Evolutionary conservation across 2,888 invertebrate species (phyloP).

Genomic region (Drosophila quinaria): DNA sequence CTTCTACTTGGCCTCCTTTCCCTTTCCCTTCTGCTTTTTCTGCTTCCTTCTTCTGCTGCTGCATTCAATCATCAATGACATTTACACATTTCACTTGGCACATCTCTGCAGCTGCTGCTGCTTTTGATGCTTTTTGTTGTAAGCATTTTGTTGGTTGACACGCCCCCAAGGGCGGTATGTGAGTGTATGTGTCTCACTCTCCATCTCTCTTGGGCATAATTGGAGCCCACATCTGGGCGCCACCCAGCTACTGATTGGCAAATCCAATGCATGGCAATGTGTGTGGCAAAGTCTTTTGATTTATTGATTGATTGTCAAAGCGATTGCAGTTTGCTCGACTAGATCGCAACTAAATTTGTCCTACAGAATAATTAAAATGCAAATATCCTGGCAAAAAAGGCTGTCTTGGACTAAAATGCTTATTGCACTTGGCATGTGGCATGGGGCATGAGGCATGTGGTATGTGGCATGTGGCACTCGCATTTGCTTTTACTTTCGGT

Average conservation of each 20-base stretch:
- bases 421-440: slow-evolving; percentile 18
- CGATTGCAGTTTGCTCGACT: slow-evolving; percentile 47
- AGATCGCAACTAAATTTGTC: slow-evolving; percentile 35
- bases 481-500: slow-evolving; percentile 10
- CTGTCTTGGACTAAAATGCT: slow-evolving; percentile 18
- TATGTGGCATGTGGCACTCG: slow-evolving; percentile 22
- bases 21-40: slow-evolving; percentile 4
- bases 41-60: slow-evolving; percentile 26
- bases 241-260: slow-evolving; percentile 57
- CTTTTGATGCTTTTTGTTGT: slow-evolving; percentile 47
- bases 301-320: slow-evolving; percentile 76
- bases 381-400: slow-evolving; percentile 37
- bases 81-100: slow-evolving; percentile 74
- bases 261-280: slow-evolving; percentile 50
- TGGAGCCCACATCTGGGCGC: slow-evolving; percentile 56
- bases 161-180: slow-evolving; percentile 21
- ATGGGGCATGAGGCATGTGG: background rate
- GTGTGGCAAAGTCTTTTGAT: slow-evolving; percentile 54
- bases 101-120: slow-evolving; percentile 37
- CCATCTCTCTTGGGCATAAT: slow-evolving; percentile 56
- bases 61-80: slow-evolving; percentile 78
- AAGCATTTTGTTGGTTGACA: slow-evolving; percentile 59
- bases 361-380: slow-evolving; percentile 63
- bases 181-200: slow-evolving; percentile 32
- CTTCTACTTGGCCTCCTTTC: slow-evolving; percentile 7